Percentiles rank a stretch among this genome's conserved stretches.
phyloP scores from a whole-genome alignment of 2,888 invertebrate species.

The Caenorhabditis zanzibari region DNA sequence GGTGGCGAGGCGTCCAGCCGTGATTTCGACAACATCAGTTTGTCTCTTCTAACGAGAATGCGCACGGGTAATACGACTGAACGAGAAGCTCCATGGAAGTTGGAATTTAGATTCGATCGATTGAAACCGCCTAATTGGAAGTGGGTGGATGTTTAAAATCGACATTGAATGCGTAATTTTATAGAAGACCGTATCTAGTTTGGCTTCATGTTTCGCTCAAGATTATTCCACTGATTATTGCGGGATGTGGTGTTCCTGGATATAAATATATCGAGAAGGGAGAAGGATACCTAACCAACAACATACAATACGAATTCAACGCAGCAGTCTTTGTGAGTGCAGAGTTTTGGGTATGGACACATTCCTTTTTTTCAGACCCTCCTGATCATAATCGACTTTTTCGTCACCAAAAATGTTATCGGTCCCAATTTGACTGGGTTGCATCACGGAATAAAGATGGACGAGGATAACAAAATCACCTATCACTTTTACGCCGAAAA shows the following conservation, averaged over 20 bases:
- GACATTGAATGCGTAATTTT: not conserved
- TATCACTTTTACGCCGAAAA: constrained; percentile 45
- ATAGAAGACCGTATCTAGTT: constrained; percentile 24
- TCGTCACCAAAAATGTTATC: constrained; percentile 19
- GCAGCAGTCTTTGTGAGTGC: not conserved
- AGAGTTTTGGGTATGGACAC: too few species aligned
- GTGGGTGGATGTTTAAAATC: constrained; percentile 12
- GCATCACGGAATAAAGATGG: constrained; percentile 38
- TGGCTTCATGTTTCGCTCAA: constrained; percentile 9
- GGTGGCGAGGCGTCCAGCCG: not conserved
- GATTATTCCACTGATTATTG: not conserved
- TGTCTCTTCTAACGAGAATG: not conserved
- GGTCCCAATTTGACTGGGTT: constrained; percentile 26
- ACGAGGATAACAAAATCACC: not conserved
- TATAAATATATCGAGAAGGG: not conserved
- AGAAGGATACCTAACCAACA: not conserved
- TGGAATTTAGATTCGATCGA: constrained; percentile 7
- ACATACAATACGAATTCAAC: not conserved
- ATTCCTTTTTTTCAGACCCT: not conserved
- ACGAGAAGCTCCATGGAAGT: constrained; percentile 26
- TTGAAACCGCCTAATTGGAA: constrained; percentile 27
- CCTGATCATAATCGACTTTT: not conserved
- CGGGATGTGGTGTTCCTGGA: not conserved
- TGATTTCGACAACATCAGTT: not conserved
- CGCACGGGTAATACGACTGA: constrained; percentile 26